Evolutionary conservation across 1,140 invertebrate species (phyloP), one percentile per base, ranked within the genome.

Genomic region (Lerema accius): DNA sequence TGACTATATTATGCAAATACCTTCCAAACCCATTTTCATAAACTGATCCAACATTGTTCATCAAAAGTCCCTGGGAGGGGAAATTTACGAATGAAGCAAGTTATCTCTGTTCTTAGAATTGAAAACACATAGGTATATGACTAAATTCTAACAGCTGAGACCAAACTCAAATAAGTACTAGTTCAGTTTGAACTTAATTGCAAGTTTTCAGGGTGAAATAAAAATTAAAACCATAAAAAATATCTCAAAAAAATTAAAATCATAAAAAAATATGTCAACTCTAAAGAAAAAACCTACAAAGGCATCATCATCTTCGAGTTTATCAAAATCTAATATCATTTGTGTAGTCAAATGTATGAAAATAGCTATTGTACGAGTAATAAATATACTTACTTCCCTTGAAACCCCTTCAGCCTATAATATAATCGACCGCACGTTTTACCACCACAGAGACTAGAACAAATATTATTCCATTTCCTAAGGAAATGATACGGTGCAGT

Each of bases 1-100:
- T 71, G 51, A 62, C 51, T 68, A 76, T 69, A 75, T 73, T 80
- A 82, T 78, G 78, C 71, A 80, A 80, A 82, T 79, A 74, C 68
- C 55, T 75, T 65, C 55, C 64, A 65, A 63, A 40, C 39, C 63
- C 53, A 70, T 73, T 73, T 76, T 67, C 60, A 64, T 65, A 66
- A 71, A 63, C 56, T 63, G 67, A 74, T 72, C 51, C 60, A 40
- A 49, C 67, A 32, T 69, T 58, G 39, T 67, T 55, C 63, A 66
- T 62, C 60, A 71, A 71, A 66, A 69, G 65, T 32, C 4, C 28
- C 53, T 11, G 28, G 19, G 19, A 23, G 5, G 19, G 2, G 5
- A 9, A 32, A 32, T 32, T 32, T 32, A 32, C 7, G 9, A 32
- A 3, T 32, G 28, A 32, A 7, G 28, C 3, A 7, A 7, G 28